Evolutionary conservation across 2,113 vertebrate species (phyloP).

Genomic region (Vireo altiloquus): DNA sequence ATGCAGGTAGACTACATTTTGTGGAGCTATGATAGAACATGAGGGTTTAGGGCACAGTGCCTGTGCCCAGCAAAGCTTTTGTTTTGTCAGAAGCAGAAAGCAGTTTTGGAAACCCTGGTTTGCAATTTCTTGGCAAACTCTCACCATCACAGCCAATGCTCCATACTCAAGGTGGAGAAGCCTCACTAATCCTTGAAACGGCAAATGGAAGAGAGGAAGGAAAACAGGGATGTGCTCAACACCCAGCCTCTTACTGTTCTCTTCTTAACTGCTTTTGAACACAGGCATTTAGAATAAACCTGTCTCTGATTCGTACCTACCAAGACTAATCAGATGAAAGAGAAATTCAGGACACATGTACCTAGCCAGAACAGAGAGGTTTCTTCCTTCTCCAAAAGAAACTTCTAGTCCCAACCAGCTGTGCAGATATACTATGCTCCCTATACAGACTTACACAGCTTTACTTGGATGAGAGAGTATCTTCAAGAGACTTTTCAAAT

Average conservation of each 20-base stretch:
- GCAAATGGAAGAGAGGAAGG: background rate
- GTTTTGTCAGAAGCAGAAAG: background rate
- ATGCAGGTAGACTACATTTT: background rate
- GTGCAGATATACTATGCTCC: background rate
- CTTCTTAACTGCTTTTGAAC: background rate
- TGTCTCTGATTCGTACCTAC: background rate
- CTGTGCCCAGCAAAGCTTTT: background rate
- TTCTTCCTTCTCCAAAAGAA: background rate
- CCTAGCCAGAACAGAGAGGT: background rate
- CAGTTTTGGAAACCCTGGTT: background rate
- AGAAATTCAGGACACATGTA: background rate
- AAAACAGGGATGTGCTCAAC: background rate
- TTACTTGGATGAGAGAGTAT: background rate
- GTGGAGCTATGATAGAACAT: accelerated
- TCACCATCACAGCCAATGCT: background rate
- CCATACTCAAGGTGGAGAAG: background rate
- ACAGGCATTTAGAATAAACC: background rate
- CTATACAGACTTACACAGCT: background rate
- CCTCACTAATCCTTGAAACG: background rate
- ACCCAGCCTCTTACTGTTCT: background rate
- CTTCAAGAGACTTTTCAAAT: background rate
- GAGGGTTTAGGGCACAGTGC: background rate
- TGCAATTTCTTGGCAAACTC: background rate
- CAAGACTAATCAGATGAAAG: background rate
- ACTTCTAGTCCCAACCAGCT: background rate